Base-by-base conservation (phyloP, 2,797 vertebrate species). In the Acipenser transmontanus region DNA sequence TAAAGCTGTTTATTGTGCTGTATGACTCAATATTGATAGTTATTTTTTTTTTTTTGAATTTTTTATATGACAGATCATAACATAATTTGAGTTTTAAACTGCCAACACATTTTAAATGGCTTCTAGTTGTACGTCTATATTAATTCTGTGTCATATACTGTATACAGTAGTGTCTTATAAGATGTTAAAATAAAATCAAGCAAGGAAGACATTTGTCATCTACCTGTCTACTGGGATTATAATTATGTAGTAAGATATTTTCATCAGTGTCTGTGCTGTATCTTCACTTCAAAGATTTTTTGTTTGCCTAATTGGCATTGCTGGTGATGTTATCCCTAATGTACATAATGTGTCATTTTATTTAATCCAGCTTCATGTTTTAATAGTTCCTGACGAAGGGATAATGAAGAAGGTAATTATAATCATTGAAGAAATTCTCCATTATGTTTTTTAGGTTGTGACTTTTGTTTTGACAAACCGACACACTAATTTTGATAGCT, bases 401-500 rank as follows among this genome's bases (percentile, higher is more conserved):
- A 69, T 72, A 67, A 69, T 69, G 68, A 67, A 72, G 65, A 68
- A 71, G 57, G 75, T 68, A 78, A 83, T 85, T 83, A 84, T 81
- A 71, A 83, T 68, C 62, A 61, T 48, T 59, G 7, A 65, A 72
- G 63, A 57, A 2, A 66, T 67, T 59, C 50, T 51, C 47, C 69
- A 49, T 57, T 78, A 82, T 76, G 71, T 76, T 73, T 69, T 54
- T 67, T 20, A 48, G 76, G 70, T 68, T 72, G 71, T 68, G 74
- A 74, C 63, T 50, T 69, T 62, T 73, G 77, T 77, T 77, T 69
- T 72, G 76, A 74, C 79, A 80, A 84, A 81, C 77, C 74, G 76
- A 76, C 69, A 61, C 47, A 61, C 9, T 61, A 61, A 62, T 63
- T 7, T 34, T 13, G 57, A 56, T 71, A 17, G 49, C 7, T 4